A percentile compares a stretch with the other conserved stretches of the same genome.
These are phyloP conservation scores for Eupithecia exiguata DNA, from an alignment of 2,888 invertebrate species.

Conservation along the genomic window DNA sequence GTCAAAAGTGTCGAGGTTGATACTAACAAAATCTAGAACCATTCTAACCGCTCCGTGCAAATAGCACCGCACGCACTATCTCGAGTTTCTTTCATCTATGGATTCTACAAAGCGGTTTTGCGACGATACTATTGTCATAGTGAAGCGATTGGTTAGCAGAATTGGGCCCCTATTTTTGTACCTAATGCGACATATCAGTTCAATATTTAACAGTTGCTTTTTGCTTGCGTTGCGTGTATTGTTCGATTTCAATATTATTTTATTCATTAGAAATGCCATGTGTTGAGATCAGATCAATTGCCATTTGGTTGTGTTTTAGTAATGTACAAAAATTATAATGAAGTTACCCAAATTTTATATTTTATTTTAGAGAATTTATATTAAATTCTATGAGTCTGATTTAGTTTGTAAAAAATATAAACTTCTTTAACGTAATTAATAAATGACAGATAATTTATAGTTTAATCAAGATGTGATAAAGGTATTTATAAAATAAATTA, in stretches of 20 bases:
- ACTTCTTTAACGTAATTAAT: conserved; percentile 67
- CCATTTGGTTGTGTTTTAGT: conserved; percentile 81
- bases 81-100: background rate
- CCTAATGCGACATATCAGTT: conserved; percentile 26
- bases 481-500: conserved; percentile 71
- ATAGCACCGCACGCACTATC: background rate
- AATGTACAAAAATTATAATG: conserved; percentile 76
- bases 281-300: conserved; percentile 65
- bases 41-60: no score
- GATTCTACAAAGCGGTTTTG: background rate
- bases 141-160: background rate
- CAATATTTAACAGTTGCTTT: background rate
- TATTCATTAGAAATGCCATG: conserved; percentile 71
- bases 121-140: background rate
- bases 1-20: background rate
- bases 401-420: conserved; percentile 63
- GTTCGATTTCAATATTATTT: conserved; percentile 20
- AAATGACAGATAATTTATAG: conserved; percentile 70
- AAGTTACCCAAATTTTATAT: conserved; percentile 78
- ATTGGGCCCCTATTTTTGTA: conserved; percentile 11
- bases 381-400: conserved; percentile 81
- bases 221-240: conserved; percentile 5
- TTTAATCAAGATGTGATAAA: conserved; percentile 78
- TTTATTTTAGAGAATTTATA: conserved; percentile 74
- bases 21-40: background rate